Conservation (phyloP, 1,140 invertebrate genomes). For the Cyclina sinensis region DNA sequence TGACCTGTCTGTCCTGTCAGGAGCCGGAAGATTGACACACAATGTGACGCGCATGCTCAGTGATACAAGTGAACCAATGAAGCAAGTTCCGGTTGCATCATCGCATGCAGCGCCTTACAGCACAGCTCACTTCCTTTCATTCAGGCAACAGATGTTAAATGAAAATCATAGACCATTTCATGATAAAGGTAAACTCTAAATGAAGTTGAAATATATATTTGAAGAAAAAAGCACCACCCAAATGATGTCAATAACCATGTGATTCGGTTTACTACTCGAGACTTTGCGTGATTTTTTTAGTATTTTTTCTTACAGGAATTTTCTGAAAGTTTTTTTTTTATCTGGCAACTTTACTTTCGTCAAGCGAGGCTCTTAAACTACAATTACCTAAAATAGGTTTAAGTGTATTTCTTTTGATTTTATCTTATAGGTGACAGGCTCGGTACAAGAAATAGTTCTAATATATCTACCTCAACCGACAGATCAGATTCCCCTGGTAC, state of each 20-base stretch:
- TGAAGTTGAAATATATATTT: background rate
- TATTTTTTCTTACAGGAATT: no score
- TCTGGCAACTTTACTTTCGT: background rate
- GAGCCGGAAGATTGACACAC: slow-evolving; percentile 32
- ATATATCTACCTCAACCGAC: background rate
- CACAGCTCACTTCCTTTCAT: slow-evolving; percentile 41
- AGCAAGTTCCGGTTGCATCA: background rate
- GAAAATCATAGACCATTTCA: background rate
- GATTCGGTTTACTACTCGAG: background rate
- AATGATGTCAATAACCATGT: background rate
- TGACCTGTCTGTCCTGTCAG: slow-evolving; percentile 15
- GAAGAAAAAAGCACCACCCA: background rate
- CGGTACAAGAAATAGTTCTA: background rate
- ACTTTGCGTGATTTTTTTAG: background rate
- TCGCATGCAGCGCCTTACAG: slow-evolving; percentile 23
- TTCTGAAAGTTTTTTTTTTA: background rate
- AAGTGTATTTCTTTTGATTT: no score
- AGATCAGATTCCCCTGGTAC: background rate
- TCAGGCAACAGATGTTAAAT: slow-evolving; percentile 4
- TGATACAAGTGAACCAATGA: background rate
- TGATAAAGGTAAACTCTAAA: background rate
- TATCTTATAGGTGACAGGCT: no score
- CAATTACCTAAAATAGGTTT: no score
- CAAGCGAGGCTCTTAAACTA: no score
- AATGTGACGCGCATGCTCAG: slow-evolving; percentile 44